Percentiles rank a stretch among this genome's conserved stretches.
phyloP scores from a whole-genome alignment of 1,140 invertebrate genomes.

The Drosophila albomicans region DNA sequence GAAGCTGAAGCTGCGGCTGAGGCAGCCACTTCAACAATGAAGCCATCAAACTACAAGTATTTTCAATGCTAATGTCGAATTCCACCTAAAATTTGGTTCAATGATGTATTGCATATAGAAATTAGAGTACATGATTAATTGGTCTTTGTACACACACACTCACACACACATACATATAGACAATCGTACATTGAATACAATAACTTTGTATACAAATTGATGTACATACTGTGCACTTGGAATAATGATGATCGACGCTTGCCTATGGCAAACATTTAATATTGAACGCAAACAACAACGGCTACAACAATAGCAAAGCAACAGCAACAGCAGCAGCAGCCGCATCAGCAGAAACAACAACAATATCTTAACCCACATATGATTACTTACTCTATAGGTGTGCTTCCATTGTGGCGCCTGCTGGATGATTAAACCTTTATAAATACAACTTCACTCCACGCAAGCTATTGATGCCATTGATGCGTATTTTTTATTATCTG shows the following conservation, averaged over 20 bases:
- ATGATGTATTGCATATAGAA: conserved; percentile 71
- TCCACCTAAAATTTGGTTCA: conserved; percentile 59
- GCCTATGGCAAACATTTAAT: conserved; percentile 39
- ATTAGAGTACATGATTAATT: conserved; percentile 74
- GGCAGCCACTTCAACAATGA: conserved; percentile 71
- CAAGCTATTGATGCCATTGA: conserved; percentile 31
- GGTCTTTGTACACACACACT: conserved; percentile 34
- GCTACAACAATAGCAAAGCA: conserved; percentile 7
- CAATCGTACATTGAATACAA: conserved; percentile 3
- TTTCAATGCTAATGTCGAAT: conserved; percentile 61
- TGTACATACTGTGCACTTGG: conserved; percentile 33
- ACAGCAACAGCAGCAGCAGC: conserved; percentile 7
- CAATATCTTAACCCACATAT: conserved; percentile 59
- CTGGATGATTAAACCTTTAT: conserved; percentile 67
- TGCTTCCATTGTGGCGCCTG: conserved; percentile 43
- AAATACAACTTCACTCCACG: conserved; percentile 41
- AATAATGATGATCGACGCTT: conserved; percentile 34
- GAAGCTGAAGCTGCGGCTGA: conserved; percentile 4
- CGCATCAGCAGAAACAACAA: conserved; percentile 11
- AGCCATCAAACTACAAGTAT: conserved; percentile 71
- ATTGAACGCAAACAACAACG: conserved; percentile 18
- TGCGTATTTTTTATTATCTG: conserved; percentile 61
- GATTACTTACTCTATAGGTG: conserved; percentile 35
- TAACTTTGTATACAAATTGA: not conserved
- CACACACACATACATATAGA: not conserved